Conservation (phyloP, 2,888 invertebrate species). For the Habroteleia sp. region DNA sequence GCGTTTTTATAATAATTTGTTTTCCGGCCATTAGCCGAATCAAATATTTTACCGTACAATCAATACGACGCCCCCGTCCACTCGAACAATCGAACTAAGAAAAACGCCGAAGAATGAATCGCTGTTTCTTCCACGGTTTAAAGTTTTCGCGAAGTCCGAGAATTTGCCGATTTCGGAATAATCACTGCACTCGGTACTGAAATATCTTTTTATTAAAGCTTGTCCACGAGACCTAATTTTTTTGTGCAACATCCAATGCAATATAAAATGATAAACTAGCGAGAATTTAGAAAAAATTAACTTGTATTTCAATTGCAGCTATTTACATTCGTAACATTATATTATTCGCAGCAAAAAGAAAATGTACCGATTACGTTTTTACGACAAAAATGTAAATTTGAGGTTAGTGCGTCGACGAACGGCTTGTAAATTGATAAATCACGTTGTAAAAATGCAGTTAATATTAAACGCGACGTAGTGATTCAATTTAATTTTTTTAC, state of each 20-base stretch:
- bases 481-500: no score
- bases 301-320: constrained; percentile 21
- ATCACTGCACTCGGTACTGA: no score
- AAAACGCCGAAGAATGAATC: constrained; percentile 23
- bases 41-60: constrained; percentile 37
- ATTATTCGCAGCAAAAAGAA: neutral
- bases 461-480: no score
- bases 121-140: constrained; percentile 19
- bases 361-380: no score
- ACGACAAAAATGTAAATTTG: no score
- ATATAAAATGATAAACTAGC: constrained; percentile 6
- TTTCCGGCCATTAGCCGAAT: constrained; percentile 26
- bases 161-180: constrained; percentile 27
- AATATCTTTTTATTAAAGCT: constrained; percentile 13
- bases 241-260: constrained; percentile 3
- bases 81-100: constrained; percentile 31
- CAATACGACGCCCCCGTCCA: constrained; percentile 1
- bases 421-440: no score
- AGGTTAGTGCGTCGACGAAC: no score
- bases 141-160: constrained; percentile 1
- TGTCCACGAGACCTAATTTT: no score
- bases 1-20: constrained; percentile 33
- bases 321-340: constrained; percentile 16
- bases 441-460: no score
- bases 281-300: constrained; percentile 5